Conservation (phyloP, 2,888 invertebrate genomes). For the Colostygia pectinataria region DNA sequence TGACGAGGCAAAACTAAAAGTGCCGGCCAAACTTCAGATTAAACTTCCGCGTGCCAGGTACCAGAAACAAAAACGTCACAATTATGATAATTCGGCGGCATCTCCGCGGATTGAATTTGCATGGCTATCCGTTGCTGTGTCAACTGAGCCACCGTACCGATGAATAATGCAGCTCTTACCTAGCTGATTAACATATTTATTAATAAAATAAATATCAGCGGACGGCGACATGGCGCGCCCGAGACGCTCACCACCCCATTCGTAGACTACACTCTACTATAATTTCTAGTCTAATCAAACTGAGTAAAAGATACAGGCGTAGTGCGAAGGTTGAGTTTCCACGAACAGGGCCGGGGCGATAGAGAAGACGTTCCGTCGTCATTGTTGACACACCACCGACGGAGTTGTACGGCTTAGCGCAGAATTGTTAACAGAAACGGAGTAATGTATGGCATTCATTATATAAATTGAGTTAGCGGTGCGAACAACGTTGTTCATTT, state of each 20-base stretch:
- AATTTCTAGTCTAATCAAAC: not conserved
- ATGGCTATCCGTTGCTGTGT: slow-evolving; percentile 80
- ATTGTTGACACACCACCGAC: slow-evolving; percentile 66
- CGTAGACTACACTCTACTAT: not conserved
- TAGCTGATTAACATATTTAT: slow-evolving; percentile 81
- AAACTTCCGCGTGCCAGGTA: slow-evolving; percentile 76
- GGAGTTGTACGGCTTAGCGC: slow-evolving; percentile 65
- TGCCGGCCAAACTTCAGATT: slow-evolving; percentile 80
- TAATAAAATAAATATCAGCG: slow-evolving; percentile 81
- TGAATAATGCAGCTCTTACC: slow-evolving; percentile 83
- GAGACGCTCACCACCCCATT: slow-evolving; percentile 10
- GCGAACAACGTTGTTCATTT: slow-evolving; percentile 67
- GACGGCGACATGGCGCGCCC: slow-evolving; percentile 56
- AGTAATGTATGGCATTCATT: slow-evolving; percentile 80
- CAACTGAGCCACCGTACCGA: slow-evolving; percentile 75
- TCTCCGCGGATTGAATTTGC: slow-evolving; percentile 80
- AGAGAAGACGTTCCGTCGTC: slow-evolving; percentile 28
- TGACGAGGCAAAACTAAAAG: slow-evolving; percentile 81
- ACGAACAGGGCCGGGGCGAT: not conserved
- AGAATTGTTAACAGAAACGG: slow-evolving; percentile 69
- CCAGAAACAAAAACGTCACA: slow-evolving; percentile 81
- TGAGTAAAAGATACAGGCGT: not conserved
- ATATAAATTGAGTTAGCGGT: slow-evolving; percentile 75
- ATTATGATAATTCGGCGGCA: slow-evolving; percentile 81
- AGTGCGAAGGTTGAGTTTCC: not conserved